phyloP scores from a whole-genome alignment of 2,797 vertebrate genomes.

The Oreortyx pictus region DNA sequence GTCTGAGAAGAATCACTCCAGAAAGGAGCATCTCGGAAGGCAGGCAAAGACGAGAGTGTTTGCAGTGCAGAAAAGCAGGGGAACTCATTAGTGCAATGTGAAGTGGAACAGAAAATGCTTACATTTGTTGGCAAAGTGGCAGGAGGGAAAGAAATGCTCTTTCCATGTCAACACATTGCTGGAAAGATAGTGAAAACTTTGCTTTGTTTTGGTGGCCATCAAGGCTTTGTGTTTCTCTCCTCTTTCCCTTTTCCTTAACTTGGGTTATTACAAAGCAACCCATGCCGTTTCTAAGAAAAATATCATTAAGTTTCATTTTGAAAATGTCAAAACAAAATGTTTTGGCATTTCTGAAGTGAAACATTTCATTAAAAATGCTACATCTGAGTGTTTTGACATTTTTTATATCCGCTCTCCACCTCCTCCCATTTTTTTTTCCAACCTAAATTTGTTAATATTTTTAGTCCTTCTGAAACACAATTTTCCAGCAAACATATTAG shows the following conservation, averaged over 20 bases:
- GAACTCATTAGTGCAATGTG: not conserved
- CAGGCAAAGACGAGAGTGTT: not conserved
- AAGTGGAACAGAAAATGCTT: constrained; percentile 27
- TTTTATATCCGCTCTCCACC: constrained; percentile 39
- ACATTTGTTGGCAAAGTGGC: constrained; percentile 36
- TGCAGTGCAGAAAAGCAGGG: not conserved
- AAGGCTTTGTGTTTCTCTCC: not conserved
- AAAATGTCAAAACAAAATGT: constrained; percentile 76
- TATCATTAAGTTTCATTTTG: constrained; percentile 61
- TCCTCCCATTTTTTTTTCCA: constrained; percentile 22
- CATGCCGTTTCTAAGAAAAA: constrained; percentile 11
- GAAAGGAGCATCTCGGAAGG: not conserved
- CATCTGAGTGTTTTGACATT: constrained; percentile 74
- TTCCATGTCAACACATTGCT: not conserved
- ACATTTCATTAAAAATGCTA: constrained; percentile 72
- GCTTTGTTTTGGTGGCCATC: not conserved
- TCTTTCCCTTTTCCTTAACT: not conserved
- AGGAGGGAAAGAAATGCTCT: constrained; percentile 50
- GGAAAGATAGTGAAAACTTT: constrained; percentile 33
- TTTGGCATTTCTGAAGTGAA: constrained; percentile 75
- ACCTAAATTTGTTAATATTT: constrained; percentile 60
- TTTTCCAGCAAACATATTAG: not conserved
- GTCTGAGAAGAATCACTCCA: not conserved
- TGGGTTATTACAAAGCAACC: constrained; percentile 5
- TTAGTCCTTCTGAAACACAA: constrained; percentile 34